Conservation (phyloP, 2,797 vertebrate species). For the Potorous gilbertii region DNA sequence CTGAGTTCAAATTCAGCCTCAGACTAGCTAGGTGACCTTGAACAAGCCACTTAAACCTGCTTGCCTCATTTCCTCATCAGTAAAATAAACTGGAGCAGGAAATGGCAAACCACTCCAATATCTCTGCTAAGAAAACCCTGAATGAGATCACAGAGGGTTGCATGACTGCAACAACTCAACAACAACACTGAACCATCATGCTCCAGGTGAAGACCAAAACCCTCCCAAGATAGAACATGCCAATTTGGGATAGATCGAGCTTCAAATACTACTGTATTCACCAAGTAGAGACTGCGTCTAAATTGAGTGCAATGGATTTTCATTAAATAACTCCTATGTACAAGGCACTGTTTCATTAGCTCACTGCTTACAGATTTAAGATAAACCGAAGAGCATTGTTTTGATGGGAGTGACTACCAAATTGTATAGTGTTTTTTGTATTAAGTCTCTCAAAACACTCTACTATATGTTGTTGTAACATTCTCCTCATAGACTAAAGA, state of each 20-base stretch:
- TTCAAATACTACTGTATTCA: not conserved
- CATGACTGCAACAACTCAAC: not conserved
- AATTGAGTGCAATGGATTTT: not conserved
- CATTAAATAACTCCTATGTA: not conserved
- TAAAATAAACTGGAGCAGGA: not conserved
- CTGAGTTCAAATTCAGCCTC: too few relatives aligned
- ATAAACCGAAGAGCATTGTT: not conserved
- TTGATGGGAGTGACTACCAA: not conserved
- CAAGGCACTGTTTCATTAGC: not conserved
- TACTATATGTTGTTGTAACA: not conserved
- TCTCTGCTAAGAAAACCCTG: not conserved
- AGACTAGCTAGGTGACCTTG: too few relatives aligned
- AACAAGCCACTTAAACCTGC: too few relatives aligned
- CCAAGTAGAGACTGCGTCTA: too few relatives aligned
- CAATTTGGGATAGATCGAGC: not conserved
- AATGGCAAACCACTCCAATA: not conserved
- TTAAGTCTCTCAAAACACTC: not conserved
- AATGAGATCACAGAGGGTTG: not conserved
- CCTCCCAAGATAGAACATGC: not conserved
- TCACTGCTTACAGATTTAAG: not conserved
- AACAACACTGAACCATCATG: not conserved
- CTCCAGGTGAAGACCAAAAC: not conserved
- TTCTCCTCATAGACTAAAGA: not conserved
- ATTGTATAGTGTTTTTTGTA: not conserved
- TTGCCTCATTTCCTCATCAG: too few relatives aligned